Evolutionary conservation across 2,113 vertebrate genomes (phyloP), one percentile per base, ranked within the genome.

Genomic region (Mus pahari): DNA sequence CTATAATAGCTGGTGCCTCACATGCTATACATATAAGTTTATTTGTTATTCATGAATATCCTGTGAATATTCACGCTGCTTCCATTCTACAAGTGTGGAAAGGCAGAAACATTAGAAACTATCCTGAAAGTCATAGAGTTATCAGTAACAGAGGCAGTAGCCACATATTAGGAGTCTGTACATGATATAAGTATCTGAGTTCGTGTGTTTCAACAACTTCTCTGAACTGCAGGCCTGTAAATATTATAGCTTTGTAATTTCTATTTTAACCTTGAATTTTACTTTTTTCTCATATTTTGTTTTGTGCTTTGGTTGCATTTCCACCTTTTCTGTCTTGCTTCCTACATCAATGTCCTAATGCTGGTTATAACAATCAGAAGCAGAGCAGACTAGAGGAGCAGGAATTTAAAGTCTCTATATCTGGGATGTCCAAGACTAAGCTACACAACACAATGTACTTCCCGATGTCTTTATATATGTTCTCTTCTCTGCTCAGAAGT

Each of bases 401-500:
- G 7, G 12, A 12, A 77, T 83, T 73, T 82, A 45, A 68, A 82
- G 10, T 14, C 5, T 86, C 28, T 17, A 66, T 22, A 1, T 42
- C 9, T 42, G 42, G 28, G n/a, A 13, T 62, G 17, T 1, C 20
- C 42, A 19, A 22, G 24, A 26, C 50, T 33, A 0, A 39, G 22
- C 24, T 3, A 0, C 9, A 31, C 12, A 26, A 39, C 14, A 2
- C 0, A 6, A 0, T 45, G 13, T 28, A 17, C 19, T n/a, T 31
- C 50, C 24, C 45, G 28, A 7, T 5, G 3, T 77, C 42, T 79
- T 55, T 42, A 20, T 66, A 16, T 55, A 12, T 24, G 0, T n/a
- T 45, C 2, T 53, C 14, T 42, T 89, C 7, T 28, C 62, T 45
- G 66, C 26, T 84, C 78, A 31, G 2, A 36, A 48, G n/a, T 13